A percentile compares a stretch with the other conserved stretches of the same genome.
Conservation (phyloP, 2,113 vertebrate species). For the Sander lucioperca region DNA sequence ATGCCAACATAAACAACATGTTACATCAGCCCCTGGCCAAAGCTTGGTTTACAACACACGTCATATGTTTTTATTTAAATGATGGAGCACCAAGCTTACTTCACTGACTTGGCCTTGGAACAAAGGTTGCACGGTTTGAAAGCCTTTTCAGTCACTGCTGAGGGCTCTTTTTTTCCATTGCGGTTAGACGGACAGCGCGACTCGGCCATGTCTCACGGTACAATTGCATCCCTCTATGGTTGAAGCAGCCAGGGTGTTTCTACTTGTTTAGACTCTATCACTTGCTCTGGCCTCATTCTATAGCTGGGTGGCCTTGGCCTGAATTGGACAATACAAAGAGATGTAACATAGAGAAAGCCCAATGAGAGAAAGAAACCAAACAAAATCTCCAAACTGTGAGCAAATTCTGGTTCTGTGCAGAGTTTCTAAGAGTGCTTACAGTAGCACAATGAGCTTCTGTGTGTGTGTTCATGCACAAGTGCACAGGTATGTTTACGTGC, state of each 20-base stretch:
- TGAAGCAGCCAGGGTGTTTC: conserved; percentile 42
- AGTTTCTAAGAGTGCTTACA: conserved; percentile 30
- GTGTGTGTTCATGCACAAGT: conserved; percentile 1
- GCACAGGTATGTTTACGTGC: conserved; percentile 26
- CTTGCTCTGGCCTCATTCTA: conserved; percentile 59
- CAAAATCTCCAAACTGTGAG: conserved; percentile 1
- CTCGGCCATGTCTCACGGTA: conserved; percentile 51
- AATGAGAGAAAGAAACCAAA: conserved; percentile 2
- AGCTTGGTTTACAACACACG: conserved; percentile 20
- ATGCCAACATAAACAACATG: too few relatives aligned
- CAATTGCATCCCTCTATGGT: conserved; percentile 46
- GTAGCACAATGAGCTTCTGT: conserved; percentile 28
- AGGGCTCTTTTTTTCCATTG: conserved; percentile 43
- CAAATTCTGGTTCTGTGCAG: conserved; percentile 20
- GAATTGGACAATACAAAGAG: conserved; percentile 44
- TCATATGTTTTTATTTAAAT: conserved; percentile 50
- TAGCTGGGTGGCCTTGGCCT: conserved; percentile 59
- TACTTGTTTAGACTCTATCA: conserved; percentile 58
- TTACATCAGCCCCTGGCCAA: conserved; percentile 20
- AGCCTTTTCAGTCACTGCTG: conserved; percentile 52
- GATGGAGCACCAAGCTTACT: conserved; percentile 59
- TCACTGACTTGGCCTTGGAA: conserved; percentile 38
- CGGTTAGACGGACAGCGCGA: conserved; percentile 44
- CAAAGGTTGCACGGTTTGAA: conserved; percentile 53
- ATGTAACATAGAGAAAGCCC: conserved; percentile 16